These are phyloP conservation scores for Rhipidura dahli DNA, from an alignment of 2,113 vertebrate species.

Conservation along the genomic window DNA sequence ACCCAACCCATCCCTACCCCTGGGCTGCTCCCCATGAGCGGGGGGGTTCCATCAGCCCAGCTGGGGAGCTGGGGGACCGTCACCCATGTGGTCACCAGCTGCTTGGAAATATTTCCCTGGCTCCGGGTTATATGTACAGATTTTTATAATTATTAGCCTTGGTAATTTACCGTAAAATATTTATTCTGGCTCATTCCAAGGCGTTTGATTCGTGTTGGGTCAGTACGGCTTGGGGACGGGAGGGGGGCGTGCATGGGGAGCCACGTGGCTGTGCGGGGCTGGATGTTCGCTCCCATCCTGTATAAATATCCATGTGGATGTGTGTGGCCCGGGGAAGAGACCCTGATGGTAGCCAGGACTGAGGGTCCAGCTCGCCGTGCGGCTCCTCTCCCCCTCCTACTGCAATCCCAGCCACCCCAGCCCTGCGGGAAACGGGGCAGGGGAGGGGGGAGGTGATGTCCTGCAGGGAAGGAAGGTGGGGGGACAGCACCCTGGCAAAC, in stretches of 20 bases:
- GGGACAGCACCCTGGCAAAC: not conserved
- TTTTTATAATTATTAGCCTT: slow-evolving; percentile 68
- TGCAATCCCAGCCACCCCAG: not conserved
- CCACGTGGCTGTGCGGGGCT: not conserved
- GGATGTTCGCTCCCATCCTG: not conserved
- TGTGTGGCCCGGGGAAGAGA: not conserved
- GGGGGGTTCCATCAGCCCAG: not conserved
- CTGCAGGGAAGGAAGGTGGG: not conserved
- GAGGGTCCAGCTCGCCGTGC: accelerated
- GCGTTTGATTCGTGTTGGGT: slow-evolving; percentile 29
- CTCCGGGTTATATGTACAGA: slow-evolving; percentile 40
- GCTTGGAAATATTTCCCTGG: slow-evolving; percentile 50
- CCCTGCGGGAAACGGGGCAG: accelerated
- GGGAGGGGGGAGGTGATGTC: not conserved
- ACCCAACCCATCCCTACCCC: not conserved
- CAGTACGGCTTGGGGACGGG: not conserved
- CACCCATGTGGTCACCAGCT: slow-evolving; percentile 64
- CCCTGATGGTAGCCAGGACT: not conserved
- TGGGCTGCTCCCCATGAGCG: not conserved
- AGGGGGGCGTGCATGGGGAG: not conserved
- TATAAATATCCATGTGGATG: not conserved
- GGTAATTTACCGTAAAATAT: slow-evolving; percentile 66
- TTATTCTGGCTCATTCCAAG: slow-evolving; percentile 56
- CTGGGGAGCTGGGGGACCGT: not conserved
- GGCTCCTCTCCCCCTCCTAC: accelerated